Base-by-base conservation (phyloP, 2,888 invertebrate genomes). In the Pristionchus maxplancki region DNA sequence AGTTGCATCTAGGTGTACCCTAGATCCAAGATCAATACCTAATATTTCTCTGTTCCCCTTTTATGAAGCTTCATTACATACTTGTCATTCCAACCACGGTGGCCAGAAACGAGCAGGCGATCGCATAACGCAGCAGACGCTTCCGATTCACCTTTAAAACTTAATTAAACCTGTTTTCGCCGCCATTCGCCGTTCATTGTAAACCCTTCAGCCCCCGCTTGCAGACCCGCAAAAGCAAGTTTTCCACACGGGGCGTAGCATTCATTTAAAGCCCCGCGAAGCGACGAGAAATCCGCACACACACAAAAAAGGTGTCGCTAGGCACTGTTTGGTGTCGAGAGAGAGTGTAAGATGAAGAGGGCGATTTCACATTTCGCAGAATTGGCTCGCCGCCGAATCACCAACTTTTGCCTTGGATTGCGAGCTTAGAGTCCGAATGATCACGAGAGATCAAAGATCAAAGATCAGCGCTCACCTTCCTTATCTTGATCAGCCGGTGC, bases 401-500 rank as follows among this genome's bases (percentile, higher is more conserved):
- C 58, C 58, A n/a, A n/a, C n/a, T n/a, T n/a, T n/a, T n/a, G n/a
- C 17, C 53, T 53, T 53, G 3, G 4, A 53, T 11, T 17, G 3
- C 3, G 53, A 53, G 67, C 67, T 24, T n/a, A n/a, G n/a, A n/a
- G n/a, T n/a, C n/a, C n/a, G n/a, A n/a, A 64, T 6, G n/a, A 24
- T n/a, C 28, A 64, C 64, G 64, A 17, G 6, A n/a, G 44, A 44
- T 58, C 17, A 71, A 71, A 71, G 37, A 71, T 37, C 71, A 71
- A 40, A 71, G 50, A 40, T 84, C 53, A 82, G 20, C 13, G 11
- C 37, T 40, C 28, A 48, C 89, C 64, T 91, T 88, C 31, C 92
- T 90, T 71, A 94, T 94, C 89, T 94, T 94, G 89, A 93, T 94
- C 31, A 94, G 90, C 83, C 92, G 91, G 88, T 94, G 94, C 87